Percentiles rank a stretch among this genome's conserved stretches.
These are phyloP conservation scores for Chiloscyllium punctatum DNA, from an alignment of 2,797 vertebrate genomes.

Conservation along the genomic window DNA sequence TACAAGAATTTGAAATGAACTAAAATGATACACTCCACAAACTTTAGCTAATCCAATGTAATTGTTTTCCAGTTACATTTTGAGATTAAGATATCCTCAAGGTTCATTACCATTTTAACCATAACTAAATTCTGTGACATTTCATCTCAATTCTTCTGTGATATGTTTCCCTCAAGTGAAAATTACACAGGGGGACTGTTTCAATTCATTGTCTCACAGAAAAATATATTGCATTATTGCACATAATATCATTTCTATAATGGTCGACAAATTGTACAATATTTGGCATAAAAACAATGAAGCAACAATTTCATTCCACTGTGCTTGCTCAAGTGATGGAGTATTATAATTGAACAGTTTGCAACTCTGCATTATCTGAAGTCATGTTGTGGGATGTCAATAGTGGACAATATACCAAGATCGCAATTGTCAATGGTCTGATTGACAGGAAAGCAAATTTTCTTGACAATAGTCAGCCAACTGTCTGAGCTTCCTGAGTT, in stretches of 20 bases:
- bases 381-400: neutral
- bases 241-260: neutral
- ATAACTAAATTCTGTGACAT: neutral
- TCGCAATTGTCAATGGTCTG: neutral
- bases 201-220: neutral
- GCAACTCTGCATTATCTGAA: neutral
- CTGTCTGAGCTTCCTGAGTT: neutral
- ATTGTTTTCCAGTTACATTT: neutral
- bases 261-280: neutral
- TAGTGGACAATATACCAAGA: neutral
- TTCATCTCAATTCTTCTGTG: neutral
- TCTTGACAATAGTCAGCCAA: neutral
- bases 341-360: neutral
- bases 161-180: slow-evolving; percentile 10
- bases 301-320: neutral
- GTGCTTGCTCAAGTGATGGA: neutral
- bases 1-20: neutral
- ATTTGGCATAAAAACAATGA: neutral
- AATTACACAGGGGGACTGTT: neutral
- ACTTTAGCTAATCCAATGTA: neutral
- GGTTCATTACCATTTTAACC: neutral
- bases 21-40: neutral
- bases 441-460: neutral
- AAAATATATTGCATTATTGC: neutral
- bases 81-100: neutral